Evolutionary conservation across 2,113 vertebrate genomes (phyloP).

Genomic region (Onychostoma macrolepis): DNA sequence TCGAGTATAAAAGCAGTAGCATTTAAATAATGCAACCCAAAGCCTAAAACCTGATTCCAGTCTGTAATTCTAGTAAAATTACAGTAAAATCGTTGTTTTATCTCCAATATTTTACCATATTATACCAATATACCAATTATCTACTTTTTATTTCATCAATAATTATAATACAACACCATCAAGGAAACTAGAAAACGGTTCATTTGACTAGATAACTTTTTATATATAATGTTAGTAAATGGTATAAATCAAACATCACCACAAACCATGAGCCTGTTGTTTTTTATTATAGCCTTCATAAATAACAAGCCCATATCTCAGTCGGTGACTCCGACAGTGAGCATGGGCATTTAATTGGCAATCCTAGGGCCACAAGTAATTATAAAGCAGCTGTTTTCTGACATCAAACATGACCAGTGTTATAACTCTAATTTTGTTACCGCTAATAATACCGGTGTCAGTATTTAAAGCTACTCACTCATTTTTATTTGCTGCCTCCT

Average conservation of each 20-base stretch:
- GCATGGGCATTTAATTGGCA: background rate
- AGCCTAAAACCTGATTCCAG: background rate
- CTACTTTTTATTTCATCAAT: background rate
- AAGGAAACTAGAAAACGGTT: background rate
- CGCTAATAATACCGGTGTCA: background rate
- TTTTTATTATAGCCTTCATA: background rate
- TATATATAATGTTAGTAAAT: background rate
- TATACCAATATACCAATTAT: background rate
- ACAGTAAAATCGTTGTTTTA: background rate
- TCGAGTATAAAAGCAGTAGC: background rate
- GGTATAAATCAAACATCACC: background rate
- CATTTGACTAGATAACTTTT: background rate
- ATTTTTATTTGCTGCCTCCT: background rate
- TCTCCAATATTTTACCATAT: background rate
- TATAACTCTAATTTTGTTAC: background rate
- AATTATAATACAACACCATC: background rate
- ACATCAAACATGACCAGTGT: slow-evolving; percentile 23
- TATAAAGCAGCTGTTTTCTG: background rate
- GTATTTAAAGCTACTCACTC: slow-evolving; percentile 9
- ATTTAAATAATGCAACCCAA: background rate
- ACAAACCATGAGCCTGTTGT: background rate
- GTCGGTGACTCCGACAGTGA: background rate
- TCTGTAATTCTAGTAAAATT: background rate
- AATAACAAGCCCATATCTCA: background rate
- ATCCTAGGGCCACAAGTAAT: background rate